phyloP scores from a whole-genome alignment of 2,113 vertebrate genomes.

The Pelvicachromis taeniatus region DNA sequence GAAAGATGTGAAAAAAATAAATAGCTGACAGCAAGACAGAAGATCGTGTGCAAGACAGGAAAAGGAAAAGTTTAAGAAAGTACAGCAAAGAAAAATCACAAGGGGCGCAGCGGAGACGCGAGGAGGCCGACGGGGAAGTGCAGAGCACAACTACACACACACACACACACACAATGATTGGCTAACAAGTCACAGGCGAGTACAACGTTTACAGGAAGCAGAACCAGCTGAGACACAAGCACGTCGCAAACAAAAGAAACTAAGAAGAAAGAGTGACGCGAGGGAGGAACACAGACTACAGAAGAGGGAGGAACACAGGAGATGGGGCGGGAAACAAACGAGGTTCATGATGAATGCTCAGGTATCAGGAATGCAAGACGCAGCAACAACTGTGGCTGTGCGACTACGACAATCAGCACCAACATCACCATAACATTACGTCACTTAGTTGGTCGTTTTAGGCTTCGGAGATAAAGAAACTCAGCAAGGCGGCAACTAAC shows the following conservation, averaged over 20 bases:
- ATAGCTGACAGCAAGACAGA: too few species aligned
- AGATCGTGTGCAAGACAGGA: neutral
- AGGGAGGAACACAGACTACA: fast-evolving
- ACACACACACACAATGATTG: neutral
- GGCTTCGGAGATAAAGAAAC: neutral
- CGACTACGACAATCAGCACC: neutral
- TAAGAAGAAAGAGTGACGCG: fast-evolving
- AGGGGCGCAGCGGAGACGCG: neutral
- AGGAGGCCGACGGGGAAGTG: fast-evolving
- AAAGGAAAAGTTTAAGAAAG: neutral
- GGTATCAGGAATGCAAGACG: neutral
- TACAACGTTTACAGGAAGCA: neutral
- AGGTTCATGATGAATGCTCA: fast-evolving
- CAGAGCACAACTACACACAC: neutral
- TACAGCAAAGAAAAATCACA: neutral
- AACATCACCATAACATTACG: neutral
- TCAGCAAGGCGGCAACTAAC: fast-evolving
- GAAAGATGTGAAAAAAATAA: neutral
- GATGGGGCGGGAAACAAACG: neutral
- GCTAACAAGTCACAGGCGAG: neutral
- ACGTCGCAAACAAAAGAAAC: neutral
- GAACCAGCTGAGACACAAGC: neutral
- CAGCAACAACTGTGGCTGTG: neutral
- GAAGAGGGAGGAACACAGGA: neutral
- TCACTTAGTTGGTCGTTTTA: fast-evolving